Base-by-base conservation (phyloP, 2,888 invertebrate genomes). In the Sepiola atlantica region DNA sequence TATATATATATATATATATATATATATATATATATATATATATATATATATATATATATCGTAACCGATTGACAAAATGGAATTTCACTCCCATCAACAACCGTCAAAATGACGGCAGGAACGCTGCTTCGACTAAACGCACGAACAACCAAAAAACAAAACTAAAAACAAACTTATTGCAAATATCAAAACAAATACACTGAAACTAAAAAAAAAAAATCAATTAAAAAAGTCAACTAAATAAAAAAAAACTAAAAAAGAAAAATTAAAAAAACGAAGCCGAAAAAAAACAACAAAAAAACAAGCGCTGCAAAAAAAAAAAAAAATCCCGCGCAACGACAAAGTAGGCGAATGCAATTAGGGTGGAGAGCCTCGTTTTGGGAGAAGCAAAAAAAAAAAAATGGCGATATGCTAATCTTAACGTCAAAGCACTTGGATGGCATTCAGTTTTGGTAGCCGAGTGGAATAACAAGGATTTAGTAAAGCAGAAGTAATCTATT, bases 301-400 rank as follows among this genome's bases (percentile, higher is more conserved):
- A 28, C 28, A 77, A 28, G 12, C 10, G 24, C 12, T 1, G 10
- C 10, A 77, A 77, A 77, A 61, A 28, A 28, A 10, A 24, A 61
- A 28, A 61, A 61, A 77, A 77, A 77, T n/a, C 77, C n/a, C 77
- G 77, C 77, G n/a, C n/a, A 77, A 77, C 77, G 77, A n/a, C 77
- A 77, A 77, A 77, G 77, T 77, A 77, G 28, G 77, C 77, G 77
- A 77, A 77, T 77, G 77, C 77, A 77, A 77, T 77, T 77, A 77
- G 77, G n/a, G n/a, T 77, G 77, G 77, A 77, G 77, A 77, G 77
- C 77, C 77, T 77, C 77, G 77, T n/a, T 77, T 77, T 77, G 77
- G 4, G 45, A 45, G 45, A 45, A 45, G 45, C 8, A 45, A 45
- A 45, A 45, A 77, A 77, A 61, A 77, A 24, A 77, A 77, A 77